These are phyloP conservation scores for Datnioides undecimradiatus DNA, from an alignment of 2,113 vertebrate genomes.

Conservation along the genomic window DNA sequence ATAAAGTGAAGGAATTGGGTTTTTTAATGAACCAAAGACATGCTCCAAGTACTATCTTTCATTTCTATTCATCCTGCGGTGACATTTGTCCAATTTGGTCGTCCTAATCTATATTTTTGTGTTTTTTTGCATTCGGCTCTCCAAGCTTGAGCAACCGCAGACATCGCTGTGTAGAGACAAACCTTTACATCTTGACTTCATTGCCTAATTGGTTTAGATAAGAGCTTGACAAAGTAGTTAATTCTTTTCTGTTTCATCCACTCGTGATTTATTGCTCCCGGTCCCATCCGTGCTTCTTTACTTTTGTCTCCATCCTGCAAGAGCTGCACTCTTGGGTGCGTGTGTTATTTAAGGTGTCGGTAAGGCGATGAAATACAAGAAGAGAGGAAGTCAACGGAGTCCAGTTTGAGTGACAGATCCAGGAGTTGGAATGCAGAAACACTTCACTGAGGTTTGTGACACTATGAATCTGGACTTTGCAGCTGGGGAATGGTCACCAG, in stretches of 20 bases:
- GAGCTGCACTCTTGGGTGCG: not conserved
- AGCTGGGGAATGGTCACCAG: too few species aligned
- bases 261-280: too few species aligned
- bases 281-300: too few species aligned
- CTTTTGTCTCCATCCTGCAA: too few species aligned
- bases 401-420: not conserved
- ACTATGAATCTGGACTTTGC: not conserved
- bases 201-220: not conserved
- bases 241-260: too few species aligned
- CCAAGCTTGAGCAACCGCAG: not conserved
- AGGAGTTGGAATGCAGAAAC: not conserved
- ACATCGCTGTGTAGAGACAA: too few species aligned
- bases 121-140: not conserved
- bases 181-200: not conserved
- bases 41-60: not conserved
- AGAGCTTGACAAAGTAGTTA: too few species aligned
- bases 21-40: too few species aligned
- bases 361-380: not conserved
- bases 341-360: not conserved
- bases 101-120: not conserved
- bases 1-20: too few species aligned
- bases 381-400: too few species aligned
- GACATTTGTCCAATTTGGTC: not conserved
- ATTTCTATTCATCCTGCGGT: not conserved
- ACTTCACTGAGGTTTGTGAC: too few species aligned